Conservation (phyloP, 2,113 vertebrate genomes). For the Canis aureus region DNA sequence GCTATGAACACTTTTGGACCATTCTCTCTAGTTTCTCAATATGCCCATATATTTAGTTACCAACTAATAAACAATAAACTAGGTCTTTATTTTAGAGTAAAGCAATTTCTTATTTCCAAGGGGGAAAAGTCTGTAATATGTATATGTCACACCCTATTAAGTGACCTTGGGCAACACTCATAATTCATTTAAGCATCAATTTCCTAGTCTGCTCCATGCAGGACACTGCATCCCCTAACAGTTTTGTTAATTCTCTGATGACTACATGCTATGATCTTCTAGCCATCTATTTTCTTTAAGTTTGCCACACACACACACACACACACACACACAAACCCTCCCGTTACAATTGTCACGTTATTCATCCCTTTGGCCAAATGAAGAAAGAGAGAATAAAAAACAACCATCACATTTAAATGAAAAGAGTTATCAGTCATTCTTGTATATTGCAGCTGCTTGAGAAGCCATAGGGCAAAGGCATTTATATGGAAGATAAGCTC, state of each 20-base stretch:
- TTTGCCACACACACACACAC: neutral
- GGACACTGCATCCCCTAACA: neutral
- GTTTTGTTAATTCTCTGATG: neutral
- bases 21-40: neutral
- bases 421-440: slow-evolving; percentile 88
- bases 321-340: neutral
- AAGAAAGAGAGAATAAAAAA: slow-evolving; percentile 70
- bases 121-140: neutral
- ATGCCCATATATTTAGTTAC: neutral
- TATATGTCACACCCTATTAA: neutral
- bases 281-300: slow-evolving; percentile 61
- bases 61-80: neutral
- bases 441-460: slow-evolving; percentile 87
- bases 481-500: slow-evolving; percentile 89
- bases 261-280: neutral
- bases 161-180: neutral
- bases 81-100: neutral
- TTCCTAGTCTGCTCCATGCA: neutral
- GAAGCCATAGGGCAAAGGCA: slow-evolving; percentile 88
- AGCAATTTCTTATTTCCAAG: neutral
- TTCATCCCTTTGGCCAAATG: slow-evolving; percentile 80
- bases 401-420: slow-evolving; percentile 82
- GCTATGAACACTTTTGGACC: neutral
- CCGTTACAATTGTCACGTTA: slow-evolving; percentile 78
- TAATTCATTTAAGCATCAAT: neutral